Evolutionary conservation across 2,113 vertebrate genomes (phyloP), one percentile per base, ranked within the genome.

Genomic region (Notothenia coriiceps): DNA sequence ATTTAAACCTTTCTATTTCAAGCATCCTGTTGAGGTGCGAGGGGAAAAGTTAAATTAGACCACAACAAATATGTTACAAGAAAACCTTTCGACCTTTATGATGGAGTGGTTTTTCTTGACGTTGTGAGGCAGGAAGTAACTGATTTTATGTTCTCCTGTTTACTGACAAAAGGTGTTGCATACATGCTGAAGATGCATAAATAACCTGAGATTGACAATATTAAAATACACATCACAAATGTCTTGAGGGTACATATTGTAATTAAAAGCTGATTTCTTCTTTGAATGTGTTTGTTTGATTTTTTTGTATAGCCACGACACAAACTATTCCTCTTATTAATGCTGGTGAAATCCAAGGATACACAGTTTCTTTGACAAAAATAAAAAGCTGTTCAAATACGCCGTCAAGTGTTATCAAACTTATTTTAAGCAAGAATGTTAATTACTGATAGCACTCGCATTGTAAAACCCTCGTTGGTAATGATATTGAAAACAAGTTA

Each of bases 101-200:
- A 40, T 7, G 0, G 7, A 40, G 5, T 25, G 25, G 25, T 7
- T 80, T 83, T 22, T 25, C 75, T 71, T 83, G 66, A 83, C 70
- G 81, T 55, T 29, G 40, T 47, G 51, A 59, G 74, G 47, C 86
- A 88, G 90, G 82, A 90, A 84, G 47, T 43, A 2, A 59, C 49
- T 54, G 10, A 50, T 47, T 47, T 54, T 64, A 3, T 54, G 52
- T n/a, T 14, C 3, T 50, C 73, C 17, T 3, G 1, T 22, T 69
- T 17, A 54, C 9, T 40, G 2, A 12, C 69, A 57, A 64, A 25
- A 17, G 0, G 10, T 72, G 74, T 2, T 2, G 4, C 43, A 64
- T 11, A 35, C 9, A 33, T 14, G 3, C 11, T 25, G 1, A 20
- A 22, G 7, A 62, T 1, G 4, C 25, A 35, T 6, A 63, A 43